phyloP scores from a whole-genome alignment of 92 coral and sea anemone genomes.

The Paragorgia papillata region DNA sequence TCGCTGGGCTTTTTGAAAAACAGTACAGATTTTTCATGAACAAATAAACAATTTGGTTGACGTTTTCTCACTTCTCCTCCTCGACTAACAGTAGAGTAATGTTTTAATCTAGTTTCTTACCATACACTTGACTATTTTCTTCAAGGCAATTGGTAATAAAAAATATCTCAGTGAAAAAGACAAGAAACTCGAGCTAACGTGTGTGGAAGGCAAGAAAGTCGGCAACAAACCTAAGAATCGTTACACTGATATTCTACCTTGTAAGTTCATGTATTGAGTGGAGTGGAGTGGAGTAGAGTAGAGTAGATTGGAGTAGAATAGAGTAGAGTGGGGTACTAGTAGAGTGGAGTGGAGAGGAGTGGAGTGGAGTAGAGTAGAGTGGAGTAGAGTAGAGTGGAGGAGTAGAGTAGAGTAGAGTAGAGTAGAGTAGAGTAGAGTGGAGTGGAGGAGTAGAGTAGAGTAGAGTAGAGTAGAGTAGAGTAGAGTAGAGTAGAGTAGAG shows the following conservation, averaged over 20 bases:
- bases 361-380: not conserved
- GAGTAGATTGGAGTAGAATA: not conserved
- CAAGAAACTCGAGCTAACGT: slow-evolving; percentile 48
- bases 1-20: too few relatives aligned
- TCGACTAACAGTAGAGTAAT: too few relatives aligned
- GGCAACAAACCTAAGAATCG: slow-evolving; percentile 87
- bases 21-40: too few relatives aligned
- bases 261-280: slow-evolving; percentile 53
- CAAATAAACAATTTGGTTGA: too few relatives aligned
- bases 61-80: too few relatives aligned
- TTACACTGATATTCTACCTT: slow-evolving; percentile 83
- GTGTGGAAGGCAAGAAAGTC: slow-evolving; percentile 67
- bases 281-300: not conserved
- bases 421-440: not conserved
- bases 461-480: not conserved
- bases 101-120: too few relatives aligned
- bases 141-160: slow-evolving; percentile 16
- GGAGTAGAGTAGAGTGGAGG: not conserved
- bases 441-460: not conserved
- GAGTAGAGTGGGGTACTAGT: not conserved
- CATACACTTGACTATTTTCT: too few relatives aligned
- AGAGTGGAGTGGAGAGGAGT: not conserved
- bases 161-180: slow-evolving; percentile 50
- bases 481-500: not conserved
- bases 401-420: not conserved